Evolutionary conservation across 2,888 invertebrate genomes (phyloP), one percentile per base, ranked within the genome.

Genomic region (Hylaea fasciaria): DNA sequence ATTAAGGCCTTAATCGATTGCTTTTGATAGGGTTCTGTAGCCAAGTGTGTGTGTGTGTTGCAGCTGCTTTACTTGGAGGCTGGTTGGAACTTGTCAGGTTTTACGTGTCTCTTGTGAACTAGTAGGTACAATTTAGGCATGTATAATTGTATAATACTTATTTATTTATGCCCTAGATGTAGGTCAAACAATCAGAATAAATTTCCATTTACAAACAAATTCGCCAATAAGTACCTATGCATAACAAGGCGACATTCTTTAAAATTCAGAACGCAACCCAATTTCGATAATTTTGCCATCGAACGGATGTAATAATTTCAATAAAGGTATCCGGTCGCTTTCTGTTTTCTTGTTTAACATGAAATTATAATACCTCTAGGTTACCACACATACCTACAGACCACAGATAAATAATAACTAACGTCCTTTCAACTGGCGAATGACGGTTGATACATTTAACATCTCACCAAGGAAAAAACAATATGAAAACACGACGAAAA

Each of bases 271-370:
- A 44, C 37, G 13, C 17, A 40, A 44, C 35, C 13, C 46, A 46
- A 46, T 46, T 40, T 47, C 16, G 17, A 43, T 28, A 45, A 28
- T 32, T 51, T 41, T 10, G 12, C 11, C 11, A 45, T 43, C 1
- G 28, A 16, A 11, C 48, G 59, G 59, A 59, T 39, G 41, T 28
- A 22, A n/a, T n/a, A n/a, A 45, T 49, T 44, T 43, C 37, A 53
- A 59, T 59, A 39, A 54, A 22, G 13, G 32, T 44, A 47, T 59
- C 59, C 59, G 49, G 43, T 35, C 16, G 11, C 37, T 53, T 52
- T 53, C 48, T 39, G 46, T 58, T 47, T 28, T 41, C 35, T 47
- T 44, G 44, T 28, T 44, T 43, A 35, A 17, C n/a, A 35, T n/a
- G 32, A 37, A 47, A 41, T 39, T 35, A 22, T n/a, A n/a, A 12